phyloP scores from a whole-genome alignment of 2,888 invertebrate species.

The Petrolisthes manimaculis region DNA sequence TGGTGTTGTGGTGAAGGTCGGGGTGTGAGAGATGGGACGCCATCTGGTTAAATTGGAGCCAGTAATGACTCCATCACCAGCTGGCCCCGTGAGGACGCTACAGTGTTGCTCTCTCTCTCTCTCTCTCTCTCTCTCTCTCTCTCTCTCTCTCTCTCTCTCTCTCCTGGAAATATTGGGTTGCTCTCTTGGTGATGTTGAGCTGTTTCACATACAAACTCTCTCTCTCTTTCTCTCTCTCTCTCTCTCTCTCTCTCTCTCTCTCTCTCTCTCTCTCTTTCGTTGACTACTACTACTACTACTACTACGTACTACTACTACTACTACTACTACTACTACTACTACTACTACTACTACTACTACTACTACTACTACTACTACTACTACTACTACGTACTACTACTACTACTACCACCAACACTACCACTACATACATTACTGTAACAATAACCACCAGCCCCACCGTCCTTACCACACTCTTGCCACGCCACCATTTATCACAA shows the following conservation, averaged over 20 bases:
- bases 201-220: too few relatives aligned
- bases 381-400: neutral
- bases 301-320: neutral
- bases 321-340: neutral
- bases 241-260: neutral
- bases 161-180: too few relatives aligned
- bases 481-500: neutral
- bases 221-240: neutral
- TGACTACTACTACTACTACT: neutral
- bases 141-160: too few relatives aligned
- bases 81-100: neutral
- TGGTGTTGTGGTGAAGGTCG: neutral
- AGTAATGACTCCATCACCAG: neutral
- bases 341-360: neutral
- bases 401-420: neutral
- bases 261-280: neutral
- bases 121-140: too few relatives aligned
- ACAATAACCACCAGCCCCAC: neutral
- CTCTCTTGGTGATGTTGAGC: too few relatives aligned
- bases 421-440: neutral
- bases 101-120: neutral
- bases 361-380: neutral
- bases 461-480: neutral
- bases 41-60: neutral
- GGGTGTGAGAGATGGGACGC: neutral